phyloP scores from a whole-genome alignment of 2,888 invertebrate genomes.

The Creontiades dilutus region DNA sequence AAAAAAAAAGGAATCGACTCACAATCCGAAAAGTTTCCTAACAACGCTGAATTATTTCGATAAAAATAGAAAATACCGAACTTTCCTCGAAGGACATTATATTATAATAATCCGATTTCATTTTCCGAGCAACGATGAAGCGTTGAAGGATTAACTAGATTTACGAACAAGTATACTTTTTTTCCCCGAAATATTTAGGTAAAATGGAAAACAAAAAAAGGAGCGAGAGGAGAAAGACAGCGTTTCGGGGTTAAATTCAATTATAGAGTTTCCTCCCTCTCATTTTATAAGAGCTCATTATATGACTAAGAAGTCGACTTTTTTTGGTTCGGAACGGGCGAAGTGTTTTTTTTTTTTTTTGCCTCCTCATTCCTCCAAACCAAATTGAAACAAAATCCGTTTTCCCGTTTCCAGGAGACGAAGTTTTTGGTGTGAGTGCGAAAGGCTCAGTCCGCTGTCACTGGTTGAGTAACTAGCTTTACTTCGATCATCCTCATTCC shows the following conservation, averaged over 20 bases:
- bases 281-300: slow-evolving; percentile 62
- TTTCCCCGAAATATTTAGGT: slow-evolving; percentile 25
- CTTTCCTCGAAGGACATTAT: neutral
- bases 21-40: neutral
- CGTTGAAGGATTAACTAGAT: slow-evolving; percentile 29
- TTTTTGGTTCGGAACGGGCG: neutral
- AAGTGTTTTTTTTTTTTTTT: neutral
- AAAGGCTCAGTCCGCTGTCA: neutral
- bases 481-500: slow-evolving; percentile 57
- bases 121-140: neutral
- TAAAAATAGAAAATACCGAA: neutral
- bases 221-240: neutral
- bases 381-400: slow-evolving; percentile 67
- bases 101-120: slow-evolving; percentile 32
- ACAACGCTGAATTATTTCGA: neutral
- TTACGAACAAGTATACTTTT: slow-evolving; percentile 34
- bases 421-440: neutral
- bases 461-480: slow-evolving; percentile 60
- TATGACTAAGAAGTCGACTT: slow-evolving; percentile 35
- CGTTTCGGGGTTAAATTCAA: slow-evolving; percentile 41
- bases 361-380: slow-evolving; percentile 6
- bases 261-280: slow-evolving; percentile 40
- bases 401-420: slow-evolving; percentile 9
- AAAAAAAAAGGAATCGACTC: no score
- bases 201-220: neutral